phyloP scores from a whole-genome alignment of 1,140 invertebrate species.

The Hermatobates lingyangjiaoensis region DNA sequence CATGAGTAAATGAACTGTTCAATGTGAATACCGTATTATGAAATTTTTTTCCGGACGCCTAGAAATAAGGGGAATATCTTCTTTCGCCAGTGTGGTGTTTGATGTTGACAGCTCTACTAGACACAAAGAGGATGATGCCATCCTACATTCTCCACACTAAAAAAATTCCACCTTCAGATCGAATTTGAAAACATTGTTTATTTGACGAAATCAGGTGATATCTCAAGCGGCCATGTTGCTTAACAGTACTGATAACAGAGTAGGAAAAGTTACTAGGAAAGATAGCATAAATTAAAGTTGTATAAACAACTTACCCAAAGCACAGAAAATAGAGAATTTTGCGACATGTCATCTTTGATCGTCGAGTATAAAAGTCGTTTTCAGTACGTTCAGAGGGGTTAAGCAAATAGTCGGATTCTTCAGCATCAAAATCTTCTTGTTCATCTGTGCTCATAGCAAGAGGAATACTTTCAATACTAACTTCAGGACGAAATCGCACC shows the following conservation, averaged over 20 bases:
- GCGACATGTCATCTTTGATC: background rate
- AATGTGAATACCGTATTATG: background rate
- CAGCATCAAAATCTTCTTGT: slow-evolving; percentile 24
- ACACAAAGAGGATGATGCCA: slow-evolving; percentile 18
- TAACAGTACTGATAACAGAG: background rate
- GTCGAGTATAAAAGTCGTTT: background rate
- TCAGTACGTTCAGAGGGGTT: slow-evolving; percentile 13
- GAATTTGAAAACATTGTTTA: background rate
- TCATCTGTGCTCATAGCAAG: slow-evolving; percentile 23
- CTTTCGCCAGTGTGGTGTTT: slow-evolving; percentile 26
- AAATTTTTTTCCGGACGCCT: slow-evolving; percentile 27
- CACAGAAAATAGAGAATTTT: slow-evolving; percentile 4
- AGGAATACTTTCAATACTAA: slow-evolving; percentile 23
- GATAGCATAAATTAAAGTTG: background rate
- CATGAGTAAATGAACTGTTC: too few relatives aligned
- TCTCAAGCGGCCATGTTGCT: background rate
- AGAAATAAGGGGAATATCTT: slow-evolving; percentile 40
- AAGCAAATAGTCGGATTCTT: slow-evolving; percentile 27
- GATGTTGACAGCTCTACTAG: slow-evolving; percentile 21
- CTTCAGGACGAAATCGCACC: background rate
- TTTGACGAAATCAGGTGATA: background rate
- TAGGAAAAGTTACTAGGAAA: background rate
- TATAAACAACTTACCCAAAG: slow-evolving; percentile 7
- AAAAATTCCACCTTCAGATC: background rate
- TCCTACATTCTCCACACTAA: background rate